phyloP scores from a whole-genome alignment of 1,140 invertebrate genomes.

The Aphaenogaster rudis region DNA sequence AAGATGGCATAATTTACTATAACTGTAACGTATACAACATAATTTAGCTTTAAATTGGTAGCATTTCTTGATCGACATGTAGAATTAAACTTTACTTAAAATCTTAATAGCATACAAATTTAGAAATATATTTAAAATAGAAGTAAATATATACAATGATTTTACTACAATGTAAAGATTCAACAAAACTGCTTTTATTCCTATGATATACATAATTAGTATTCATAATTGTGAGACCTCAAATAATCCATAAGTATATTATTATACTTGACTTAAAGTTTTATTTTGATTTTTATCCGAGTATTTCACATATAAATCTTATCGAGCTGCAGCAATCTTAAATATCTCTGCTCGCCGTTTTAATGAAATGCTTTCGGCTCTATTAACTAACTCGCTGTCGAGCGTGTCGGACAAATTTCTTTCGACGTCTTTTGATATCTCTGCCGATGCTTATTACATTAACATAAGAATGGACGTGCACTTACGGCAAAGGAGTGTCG shows the following conservation, averaged over 20 bases:
- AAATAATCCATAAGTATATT: neutral
- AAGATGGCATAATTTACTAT: neutral
- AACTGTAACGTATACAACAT: neutral
- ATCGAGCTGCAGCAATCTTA: neutral
- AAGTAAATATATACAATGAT: neutral
- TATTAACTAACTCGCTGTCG: slow-evolving; percentile 10
- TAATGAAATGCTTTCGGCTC: neutral
- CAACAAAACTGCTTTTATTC: neutral
- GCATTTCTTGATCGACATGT: neutral
- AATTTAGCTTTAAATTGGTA: neutral
- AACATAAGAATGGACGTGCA: slow-evolving; percentile 66
- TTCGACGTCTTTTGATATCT: neutral
- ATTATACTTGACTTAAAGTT: neutral
- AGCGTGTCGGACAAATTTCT: slow-evolving; percentile 1
- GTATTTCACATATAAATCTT: neutral
- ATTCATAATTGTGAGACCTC: neutral
- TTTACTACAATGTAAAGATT: neutral
- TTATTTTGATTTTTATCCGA: neutral
- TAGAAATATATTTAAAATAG: neutral
- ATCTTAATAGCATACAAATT: neutral
- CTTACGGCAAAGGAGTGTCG: neutral
- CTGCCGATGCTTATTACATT: slow-evolving; percentile 61
- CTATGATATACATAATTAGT: neutral
- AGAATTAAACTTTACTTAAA: neutral
- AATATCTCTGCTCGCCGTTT: neutral